Evolutionary conservation across 2,797 vertebrate genomes (phyloP).

Genomic region (Acrossocheilus fasciatus): DNA sequence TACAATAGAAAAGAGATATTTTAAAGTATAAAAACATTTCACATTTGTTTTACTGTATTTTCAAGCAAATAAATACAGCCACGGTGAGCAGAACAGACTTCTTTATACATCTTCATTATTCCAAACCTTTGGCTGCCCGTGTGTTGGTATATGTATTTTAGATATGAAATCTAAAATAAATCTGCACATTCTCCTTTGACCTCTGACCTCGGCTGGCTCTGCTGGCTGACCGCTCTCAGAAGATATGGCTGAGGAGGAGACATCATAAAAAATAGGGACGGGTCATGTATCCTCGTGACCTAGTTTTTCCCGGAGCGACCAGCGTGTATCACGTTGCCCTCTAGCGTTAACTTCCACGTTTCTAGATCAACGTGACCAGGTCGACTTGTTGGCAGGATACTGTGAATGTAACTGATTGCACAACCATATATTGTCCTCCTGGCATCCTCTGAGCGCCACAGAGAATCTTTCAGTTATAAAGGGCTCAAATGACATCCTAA

Average conservation of each 20-base stretch:
- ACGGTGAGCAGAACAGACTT: too few species aligned
- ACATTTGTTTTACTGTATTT: too few species aligned
- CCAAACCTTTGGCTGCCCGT: too few species aligned
- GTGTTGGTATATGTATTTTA: not conserved
- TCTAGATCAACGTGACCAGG: constrained; percentile 12
- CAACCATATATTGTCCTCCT: constrained; percentile 30
- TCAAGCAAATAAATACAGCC: too few species aligned
- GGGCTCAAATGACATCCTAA: constrained; percentile 27
- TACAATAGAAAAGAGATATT: too few species aligned
- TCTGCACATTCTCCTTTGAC: not conserved
- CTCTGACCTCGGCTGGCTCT: not conserved
- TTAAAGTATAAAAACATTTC: too few species aligned
- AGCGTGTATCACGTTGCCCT: constrained; percentile 34
- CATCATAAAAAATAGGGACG: constrained; percentile 33
- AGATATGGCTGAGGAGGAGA: not conserved
- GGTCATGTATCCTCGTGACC: constrained; percentile 57
- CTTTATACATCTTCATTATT: too few species aligned
- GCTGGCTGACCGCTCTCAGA: not conserved
- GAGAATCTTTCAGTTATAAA: not conserved
- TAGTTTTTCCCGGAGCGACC: constrained; percentile 52
- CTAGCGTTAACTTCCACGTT: constrained; percentile 19
- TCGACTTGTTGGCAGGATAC: not conserved
- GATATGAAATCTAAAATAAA: not conserved
- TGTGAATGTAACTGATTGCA: constrained; percentile 40
- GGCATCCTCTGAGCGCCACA: not conserved